Percentiles rank a stretch among this genome's conserved stretches.
phyloP scores from a whole-genome alignment of 2,797 vertebrate species.

The Coregonus suidteri region DNA sequence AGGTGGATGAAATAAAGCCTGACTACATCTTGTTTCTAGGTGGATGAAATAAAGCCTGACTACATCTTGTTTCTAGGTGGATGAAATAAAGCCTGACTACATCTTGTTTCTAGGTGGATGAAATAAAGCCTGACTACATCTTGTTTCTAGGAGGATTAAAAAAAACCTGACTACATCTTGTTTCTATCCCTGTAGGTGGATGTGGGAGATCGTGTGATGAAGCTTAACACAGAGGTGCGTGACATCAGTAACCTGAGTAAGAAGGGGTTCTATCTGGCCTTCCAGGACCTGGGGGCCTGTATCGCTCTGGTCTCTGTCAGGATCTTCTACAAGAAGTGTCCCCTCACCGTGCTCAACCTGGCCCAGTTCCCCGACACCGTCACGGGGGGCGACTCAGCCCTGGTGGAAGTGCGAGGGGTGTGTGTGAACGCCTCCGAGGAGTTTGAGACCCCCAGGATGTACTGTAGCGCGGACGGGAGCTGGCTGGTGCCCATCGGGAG shows the following conservation, averaged over 20 bases:
- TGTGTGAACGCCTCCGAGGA: conserved; percentile 84
- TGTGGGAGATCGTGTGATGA: conserved; percentile 85
- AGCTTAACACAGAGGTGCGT: conserved; percentile 84
- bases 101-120: too few species aligned
- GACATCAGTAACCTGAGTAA: conserved; percentile 84
- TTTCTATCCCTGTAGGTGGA: conserved; percentile 71
- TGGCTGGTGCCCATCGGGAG: conserved; percentile 86
- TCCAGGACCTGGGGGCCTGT: conserved; percentile 84
- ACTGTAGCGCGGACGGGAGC: conserved; percentile 84
- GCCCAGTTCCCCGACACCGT: conserved; percentile 85
- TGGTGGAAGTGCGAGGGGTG: conserved; percentile 81
- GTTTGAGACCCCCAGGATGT: conserved; percentile 84
- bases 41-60: too few species aligned
- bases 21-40: too few species aligned
- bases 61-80: too few species aligned
- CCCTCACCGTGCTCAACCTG: conserved; percentile 79
- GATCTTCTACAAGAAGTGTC: conserved; percentile 86
- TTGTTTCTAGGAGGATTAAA: too few species aligned
- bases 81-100: too few species aligned
- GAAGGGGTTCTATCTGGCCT: conserved; percentile 84
- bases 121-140: too few species aligned
- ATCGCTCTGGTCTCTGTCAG: conserved; percentile 84
- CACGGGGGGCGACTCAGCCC: conserved; percentile 82
- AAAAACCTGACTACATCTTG: background rate
- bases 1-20: too few species aligned